Evolutionary conservation across 2,113 vertebrate species (phyloP).

Genomic region (Chaetops frenatus): DNA sequence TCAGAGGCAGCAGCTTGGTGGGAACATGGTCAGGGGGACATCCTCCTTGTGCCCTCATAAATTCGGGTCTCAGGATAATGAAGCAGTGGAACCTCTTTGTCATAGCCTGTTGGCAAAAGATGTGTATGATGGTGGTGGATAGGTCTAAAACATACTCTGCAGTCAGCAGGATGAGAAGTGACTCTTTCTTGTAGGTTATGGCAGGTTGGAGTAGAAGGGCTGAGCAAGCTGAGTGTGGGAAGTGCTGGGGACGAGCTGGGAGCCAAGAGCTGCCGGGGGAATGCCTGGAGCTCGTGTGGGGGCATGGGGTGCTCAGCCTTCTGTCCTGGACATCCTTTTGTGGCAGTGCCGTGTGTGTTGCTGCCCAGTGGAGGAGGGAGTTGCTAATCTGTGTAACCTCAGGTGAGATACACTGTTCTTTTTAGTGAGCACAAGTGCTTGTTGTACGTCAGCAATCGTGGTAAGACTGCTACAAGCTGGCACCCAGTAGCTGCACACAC

Average conservation of each 20-base stretch:
- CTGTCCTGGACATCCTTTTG: background rate
- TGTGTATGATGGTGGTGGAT: rapidly evolving
- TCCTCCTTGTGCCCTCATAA: background rate
- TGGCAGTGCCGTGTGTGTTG: background rate
- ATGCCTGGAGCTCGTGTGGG: rapidly evolving
- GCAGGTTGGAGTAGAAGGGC: background rate
- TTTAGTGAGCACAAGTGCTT: background rate
- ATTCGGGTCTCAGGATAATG: background rate
- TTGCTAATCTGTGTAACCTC: background rate
- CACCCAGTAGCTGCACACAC: background rate
- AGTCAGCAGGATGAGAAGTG: background rate
- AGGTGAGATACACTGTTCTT: background rate
- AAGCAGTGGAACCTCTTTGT: background rate
- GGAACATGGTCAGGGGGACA: background rate
- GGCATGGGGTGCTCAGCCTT: rapidly evolving
- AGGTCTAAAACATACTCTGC: background rate
- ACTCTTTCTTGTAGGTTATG: background rate
- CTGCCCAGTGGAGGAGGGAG: background rate
- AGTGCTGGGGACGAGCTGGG: background rate
- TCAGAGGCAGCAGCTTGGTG: background rate
- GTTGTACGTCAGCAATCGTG: background rate
- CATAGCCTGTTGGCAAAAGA: background rate
- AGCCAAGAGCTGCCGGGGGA: rapidly evolving
- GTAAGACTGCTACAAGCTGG: background rate
- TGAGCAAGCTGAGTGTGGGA: background rate